phyloP scores from a whole-genome alignment of 2,113 vertebrate genomes.

The Climacteris rufus region DNA sequence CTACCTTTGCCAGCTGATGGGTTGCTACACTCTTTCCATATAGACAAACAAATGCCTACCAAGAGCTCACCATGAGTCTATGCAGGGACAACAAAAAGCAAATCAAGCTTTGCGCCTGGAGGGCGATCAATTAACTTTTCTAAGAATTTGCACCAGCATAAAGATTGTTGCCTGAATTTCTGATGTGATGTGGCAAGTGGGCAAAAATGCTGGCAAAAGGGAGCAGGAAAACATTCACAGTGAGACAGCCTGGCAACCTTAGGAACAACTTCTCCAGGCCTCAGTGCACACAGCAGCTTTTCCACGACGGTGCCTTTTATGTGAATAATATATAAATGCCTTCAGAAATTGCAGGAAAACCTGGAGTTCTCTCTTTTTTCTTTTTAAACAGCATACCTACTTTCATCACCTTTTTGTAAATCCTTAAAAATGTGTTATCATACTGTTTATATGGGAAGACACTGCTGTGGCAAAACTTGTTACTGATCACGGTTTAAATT shows the following conservation, averaged over 20 bases:
- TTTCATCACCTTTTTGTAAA: background rate
- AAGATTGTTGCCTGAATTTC: background rate
- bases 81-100: background rate
- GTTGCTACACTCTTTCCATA: background rate
- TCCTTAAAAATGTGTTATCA: background rate
- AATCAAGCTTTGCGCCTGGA: background rate
- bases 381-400: background rate
- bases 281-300: background rate
- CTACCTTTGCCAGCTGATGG: background rate
- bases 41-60: background rate
- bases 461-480: slow-evolving; percentile 53
- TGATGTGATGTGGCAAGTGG: background rate
- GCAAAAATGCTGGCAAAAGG: background rate
- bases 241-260: background rate
- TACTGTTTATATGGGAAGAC: slow-evolving; percentile 48
- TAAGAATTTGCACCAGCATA: background rate
- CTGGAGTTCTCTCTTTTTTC: background rate
- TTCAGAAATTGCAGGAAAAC: background rate
- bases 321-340: background rate
- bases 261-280: background rate
- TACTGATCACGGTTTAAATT: slow-evolving; percentile 66
- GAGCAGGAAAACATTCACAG: background rate
- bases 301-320: background rate
- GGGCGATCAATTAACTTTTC: background rate
- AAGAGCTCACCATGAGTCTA: background rate